A percentile compares a stretch with the other conserved stretches of the same genome.
Conservation (phyloP, 2,113 vertebrate genomes). For the Pelodiscus sinensis region DNA sequence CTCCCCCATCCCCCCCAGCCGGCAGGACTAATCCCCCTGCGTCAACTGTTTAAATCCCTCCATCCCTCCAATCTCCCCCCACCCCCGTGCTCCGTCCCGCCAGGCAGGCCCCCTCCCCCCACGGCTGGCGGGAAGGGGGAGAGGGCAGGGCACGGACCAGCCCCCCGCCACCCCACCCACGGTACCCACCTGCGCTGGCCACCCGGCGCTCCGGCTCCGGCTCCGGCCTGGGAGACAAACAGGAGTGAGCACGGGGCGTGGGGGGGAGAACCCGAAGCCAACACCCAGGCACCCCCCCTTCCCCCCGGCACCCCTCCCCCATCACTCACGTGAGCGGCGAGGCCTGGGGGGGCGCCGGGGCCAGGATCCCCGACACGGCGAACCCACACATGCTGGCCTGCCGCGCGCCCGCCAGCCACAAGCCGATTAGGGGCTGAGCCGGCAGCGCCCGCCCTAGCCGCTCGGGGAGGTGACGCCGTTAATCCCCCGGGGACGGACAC, state of each 20-base stretch:
- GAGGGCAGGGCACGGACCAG: no score
- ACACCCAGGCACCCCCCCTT: no score
- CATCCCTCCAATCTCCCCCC: no score
- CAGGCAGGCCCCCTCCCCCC: not conserved
- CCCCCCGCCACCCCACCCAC: fast-evolving
- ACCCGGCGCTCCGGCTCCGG: slow-evolving; percentile 72
- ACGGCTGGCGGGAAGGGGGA: fast-evolving
- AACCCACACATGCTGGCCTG: slow-evolving; percentile 2
- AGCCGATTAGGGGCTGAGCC: slow-evolving; percentile 17
- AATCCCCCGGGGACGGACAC: not conserved
- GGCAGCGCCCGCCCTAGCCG: not conserved
- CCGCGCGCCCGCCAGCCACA: not conserved
- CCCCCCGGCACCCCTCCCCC: no score
- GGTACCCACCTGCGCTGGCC: slow-evolving; percentile 64
- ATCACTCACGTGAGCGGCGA: not conserved
- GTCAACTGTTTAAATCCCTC: not conserved
- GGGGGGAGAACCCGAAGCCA: not conserved
- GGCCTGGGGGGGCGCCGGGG: not conserved
- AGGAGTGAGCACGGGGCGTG: not conserved
- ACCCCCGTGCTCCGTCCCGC: no score
- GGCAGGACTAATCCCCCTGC: not conserved
- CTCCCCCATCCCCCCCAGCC: not conserved
- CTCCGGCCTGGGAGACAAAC: slow-evolving; percentile 56
- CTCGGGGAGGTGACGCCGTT: not conserved
- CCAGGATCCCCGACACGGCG: not conserved